Evolutionary conservation across 2,113 vertebrate species (phyloP), one percentile per base, ranked within the genome.

Genomic region (Seriola quinqueradiata): DNA sequence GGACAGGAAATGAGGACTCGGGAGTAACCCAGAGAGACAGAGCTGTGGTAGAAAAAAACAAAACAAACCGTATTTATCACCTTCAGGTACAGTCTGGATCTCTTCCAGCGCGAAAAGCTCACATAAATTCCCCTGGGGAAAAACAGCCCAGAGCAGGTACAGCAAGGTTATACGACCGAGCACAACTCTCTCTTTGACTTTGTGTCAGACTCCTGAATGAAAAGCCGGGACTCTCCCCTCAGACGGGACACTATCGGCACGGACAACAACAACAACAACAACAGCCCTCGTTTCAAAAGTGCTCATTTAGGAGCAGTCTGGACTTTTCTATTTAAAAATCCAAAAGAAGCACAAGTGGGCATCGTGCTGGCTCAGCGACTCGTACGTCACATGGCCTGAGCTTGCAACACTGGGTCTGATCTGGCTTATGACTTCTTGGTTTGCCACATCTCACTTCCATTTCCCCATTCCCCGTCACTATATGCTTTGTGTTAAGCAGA

Each of bases 1-100:
- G 79, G 79, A 81, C 70, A 82, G 82, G 84, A 86, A 90, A 87
- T 21, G 42, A 85, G 87, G 86, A 70, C 67, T 79, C 54, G 1
- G 3, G 70, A 40, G 72, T 64, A 76, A 82, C 65, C 65, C 76
- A 67, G 75, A 86, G 65, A 82, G 71, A 85, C 58, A 46, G 54
- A 40, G 21, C 42, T 5, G 73, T 16, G 57, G 58, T 58, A 0
- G 19, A 67, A 36, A 21, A 19, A 67, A 25, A 7, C 1, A 48
- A 10, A 16, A 2, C 4, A 13, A 64, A 54, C 19, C 42, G 46
- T 46, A 77, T 91, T 65, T 58, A 61, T 82, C 70, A 82, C 60
- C 69, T 83, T 75, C 23, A 44, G 61, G 55, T 67, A 40, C 28
- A 66, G 5, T 10, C 28, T 82, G 80, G 66, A 54, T 38, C 3